Evolutionary conservation across 2,797 vertebrate genomes (phyloP), one percentile per base, ranked within the genome.

Genomic region (Alauda arvensis): DNA sequence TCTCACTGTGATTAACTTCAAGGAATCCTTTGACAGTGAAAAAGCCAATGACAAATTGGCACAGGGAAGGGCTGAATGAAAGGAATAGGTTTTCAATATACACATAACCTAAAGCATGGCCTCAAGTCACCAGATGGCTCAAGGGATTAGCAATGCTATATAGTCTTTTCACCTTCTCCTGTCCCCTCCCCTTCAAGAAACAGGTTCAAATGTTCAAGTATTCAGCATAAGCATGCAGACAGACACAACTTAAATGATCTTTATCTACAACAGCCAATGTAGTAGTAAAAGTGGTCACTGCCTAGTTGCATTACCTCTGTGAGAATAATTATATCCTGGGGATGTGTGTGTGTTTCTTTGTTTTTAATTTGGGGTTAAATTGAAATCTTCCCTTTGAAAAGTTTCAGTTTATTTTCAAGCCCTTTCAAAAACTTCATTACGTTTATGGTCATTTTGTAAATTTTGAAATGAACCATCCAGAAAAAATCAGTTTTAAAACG

Each of bases 41-140:
- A 88, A 85, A 75, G 17, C 49, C 79, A 67, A n/a, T 83, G 91
- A 92, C 72, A 93, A 94, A 93, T 74, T 91, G 77, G 87, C 60
- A 51, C 25, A 51, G 63, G 79, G 71, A 88, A 77, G 31, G 46
- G 75, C 62, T 39, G 85, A 93, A 84, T 93, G 87, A 94, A 95
- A 93, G 93, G 87, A 90, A 81, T 66, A 65, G 82, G 63, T 94
- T 94, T 91, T 93, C 91, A 89, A 70, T 90, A 82, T 88, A 74
- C 19, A 63, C 61, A 68, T 86, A 82, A 90, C 66, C 83, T 82
- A 77, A 93, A 87, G 80, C 92, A 12, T 37, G 83, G 80, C 83
- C 85, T 77, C 80, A 77, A 91, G 83, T 92, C 77, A 94, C 87
- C 94, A 95, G 93, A 95, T 95, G 93, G 93, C 77, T 92, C 71